A percentile compares a stretch with the other conserved stretches of the same genome.
These are phyloP conservation scores for Chloroceryle aenea DNA, from an alignment of 2,113 vertebrate genomes.

Conservation along the genomic window DNA sequence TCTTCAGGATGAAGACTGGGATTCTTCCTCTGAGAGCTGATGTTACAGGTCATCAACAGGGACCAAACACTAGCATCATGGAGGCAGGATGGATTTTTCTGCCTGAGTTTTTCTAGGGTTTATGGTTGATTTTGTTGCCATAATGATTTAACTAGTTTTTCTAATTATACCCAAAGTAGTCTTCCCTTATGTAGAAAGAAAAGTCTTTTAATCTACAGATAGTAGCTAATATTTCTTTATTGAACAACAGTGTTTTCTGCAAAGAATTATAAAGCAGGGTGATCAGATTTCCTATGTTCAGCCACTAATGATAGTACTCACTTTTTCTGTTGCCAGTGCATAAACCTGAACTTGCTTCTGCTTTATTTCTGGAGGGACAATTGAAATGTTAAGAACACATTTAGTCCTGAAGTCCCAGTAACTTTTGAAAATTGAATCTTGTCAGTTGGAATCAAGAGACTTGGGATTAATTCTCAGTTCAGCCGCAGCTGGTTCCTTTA, in stretches of 20 bases:
- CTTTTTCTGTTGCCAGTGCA: not conserved
- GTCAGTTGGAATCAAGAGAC: not conserved
- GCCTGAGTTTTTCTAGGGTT: not conserved
- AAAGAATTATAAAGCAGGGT: not conserved
- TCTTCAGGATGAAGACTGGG: not conserved
- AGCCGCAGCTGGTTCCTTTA: not conserved
- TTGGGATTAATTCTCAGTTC: not conserved
- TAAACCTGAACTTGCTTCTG: not conserved
- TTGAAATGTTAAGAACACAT: not conserved
- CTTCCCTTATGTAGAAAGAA: not conserved
- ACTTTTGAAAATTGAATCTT: not conserved
- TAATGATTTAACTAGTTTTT: not conserved
- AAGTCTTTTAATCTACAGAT: not conserved
- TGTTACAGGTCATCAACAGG: not conserved
- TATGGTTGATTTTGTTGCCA: not conserved
- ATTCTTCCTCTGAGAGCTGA: not conserved
- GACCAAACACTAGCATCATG: accelerated
- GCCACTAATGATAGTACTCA: not conserved
- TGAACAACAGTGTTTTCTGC: not conserved
- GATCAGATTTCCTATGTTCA: not conserved
- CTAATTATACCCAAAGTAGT: not conserved
- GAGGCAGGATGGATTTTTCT: not conserved
- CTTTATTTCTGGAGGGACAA: not conserved
- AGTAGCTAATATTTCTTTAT: not conserved
- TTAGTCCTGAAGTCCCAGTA: not conserved